A percentile compares a stretch with the other conserved stretches of the same genome.
phyloP scores from a whole-genome alignment of 2,113 vertebrate genomes.

The Dascyllus trimaculatus region DNA sequence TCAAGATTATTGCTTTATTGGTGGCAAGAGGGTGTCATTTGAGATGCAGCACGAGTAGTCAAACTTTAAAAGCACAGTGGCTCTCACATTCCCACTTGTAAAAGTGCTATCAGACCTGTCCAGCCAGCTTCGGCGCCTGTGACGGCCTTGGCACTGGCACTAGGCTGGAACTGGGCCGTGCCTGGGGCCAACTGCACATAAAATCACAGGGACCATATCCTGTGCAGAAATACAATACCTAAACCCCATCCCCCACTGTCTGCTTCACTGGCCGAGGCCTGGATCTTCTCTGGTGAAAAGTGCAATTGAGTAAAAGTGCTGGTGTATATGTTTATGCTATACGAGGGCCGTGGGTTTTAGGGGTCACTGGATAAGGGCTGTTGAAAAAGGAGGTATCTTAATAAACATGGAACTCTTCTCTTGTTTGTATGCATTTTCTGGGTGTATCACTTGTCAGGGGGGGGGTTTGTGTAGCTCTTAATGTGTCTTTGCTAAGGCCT shows the following conservation, averaged over 20 bases:
- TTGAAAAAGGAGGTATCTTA: conserved; percentile 37
- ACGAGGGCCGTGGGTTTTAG: conserved; percentile 9
- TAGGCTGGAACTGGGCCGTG: conserved; percentile 51
- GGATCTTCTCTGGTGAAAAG: conserved; percentile 60
- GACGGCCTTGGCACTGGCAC: conserved; percentile 65
- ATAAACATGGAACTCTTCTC: conserved; percentile 8
- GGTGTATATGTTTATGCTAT: conserved; percentile 53
- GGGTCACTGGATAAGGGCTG: conserved; percentile 38
- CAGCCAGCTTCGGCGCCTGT: conserved; percentile 64
- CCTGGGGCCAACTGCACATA: conserved; percentile 53
- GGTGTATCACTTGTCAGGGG: conserved; percentile 44
- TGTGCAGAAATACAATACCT: conserved; percentile 75
- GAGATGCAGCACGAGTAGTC: conserved; percentile 71
- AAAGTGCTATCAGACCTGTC: conserved; percentile 72
- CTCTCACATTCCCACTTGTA: conserved; percentile 72
- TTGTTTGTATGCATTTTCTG: conserved; percentile 29
- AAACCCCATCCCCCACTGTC: conserved; percentile 58
- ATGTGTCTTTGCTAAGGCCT: conserved; percentile 28
- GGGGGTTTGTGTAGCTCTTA: conserved; percentile 28
- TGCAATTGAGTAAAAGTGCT: conserved; percentile 45
- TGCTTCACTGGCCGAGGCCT: conserved; percentile 49
- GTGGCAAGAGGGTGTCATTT: conserved; percentile 71
- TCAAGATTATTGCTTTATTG: conserved; percentile 77
- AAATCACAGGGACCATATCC: conserved; percentile 69
- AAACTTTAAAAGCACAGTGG: conserved; percentile 71